These are phyloP conservation scores for Leucosticte australis DNA, from an alignment of 2,113 vertebrate species.

Conservation along the genomic window DNA sequence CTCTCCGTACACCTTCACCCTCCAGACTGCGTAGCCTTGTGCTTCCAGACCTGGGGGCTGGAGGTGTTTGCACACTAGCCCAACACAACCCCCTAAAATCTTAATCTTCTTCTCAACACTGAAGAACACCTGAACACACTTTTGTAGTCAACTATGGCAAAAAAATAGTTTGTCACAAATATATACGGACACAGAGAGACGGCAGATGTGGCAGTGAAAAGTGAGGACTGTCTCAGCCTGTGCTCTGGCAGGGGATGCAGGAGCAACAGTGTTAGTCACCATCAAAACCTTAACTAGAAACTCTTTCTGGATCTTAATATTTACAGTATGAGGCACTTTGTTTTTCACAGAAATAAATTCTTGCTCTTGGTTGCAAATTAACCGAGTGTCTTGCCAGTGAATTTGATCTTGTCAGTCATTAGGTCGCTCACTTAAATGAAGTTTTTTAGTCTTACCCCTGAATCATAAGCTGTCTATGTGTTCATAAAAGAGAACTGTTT, in stretches of 20 bases:
- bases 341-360: conserved; percentile 32
- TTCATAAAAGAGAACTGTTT: conserved; percentile 16
- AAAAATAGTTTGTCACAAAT: not conserved
- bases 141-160: not conserved
- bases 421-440: not conserved
- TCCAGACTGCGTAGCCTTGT: accelerated
- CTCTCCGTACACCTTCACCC: not conserved
- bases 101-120: not conserved
- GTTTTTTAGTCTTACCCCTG: not conserved
- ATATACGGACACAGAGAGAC: accelerated
- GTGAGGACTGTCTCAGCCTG: not conserved
- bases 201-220: accelerated
- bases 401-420: conserved; percentile 26
- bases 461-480: not conserved
- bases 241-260: not conserved
- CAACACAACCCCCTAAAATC: not conserved
- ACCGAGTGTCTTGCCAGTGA: not conserved
- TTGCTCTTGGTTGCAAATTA: conserved; percentile 36
- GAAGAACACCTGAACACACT: not conserved
- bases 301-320: not conserved
- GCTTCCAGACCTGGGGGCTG: not conserved
- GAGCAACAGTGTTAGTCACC: not conserved
- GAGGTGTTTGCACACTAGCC: not conserved
- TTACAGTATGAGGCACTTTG: not conserved
- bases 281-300: not conserved